Evolutionary conservation across 1,140 invertebrate species (phyloP), one percentile per base, ranked within the genome.

Genomic region (Philotrypesis tridentata): DNA sequence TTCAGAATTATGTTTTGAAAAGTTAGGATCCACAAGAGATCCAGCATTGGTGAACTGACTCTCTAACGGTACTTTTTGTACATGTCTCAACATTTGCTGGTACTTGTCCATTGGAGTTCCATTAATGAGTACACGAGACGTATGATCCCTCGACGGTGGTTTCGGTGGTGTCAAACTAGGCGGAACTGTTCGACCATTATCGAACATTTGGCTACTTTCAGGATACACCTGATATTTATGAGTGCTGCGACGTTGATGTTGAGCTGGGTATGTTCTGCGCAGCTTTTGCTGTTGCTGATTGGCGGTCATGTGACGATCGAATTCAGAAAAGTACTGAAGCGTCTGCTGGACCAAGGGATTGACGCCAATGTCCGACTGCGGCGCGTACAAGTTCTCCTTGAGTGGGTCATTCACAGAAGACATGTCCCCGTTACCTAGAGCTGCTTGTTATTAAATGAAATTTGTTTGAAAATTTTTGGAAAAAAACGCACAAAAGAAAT

Each of bases 111-210:
- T 9, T 0, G 74, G 25, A 8, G 55, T 7, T 21, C 68, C 43
- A 12, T 78, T 77, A 1, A 40, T 43, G 17, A 73, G 60, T 7
- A 73, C 63, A 1, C 48, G 60, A 21, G 65, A 81, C 82, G 1
- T 85, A 72, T 40, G 85, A 82, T 78, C 86, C 78, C 71, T 87
- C 82, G 27, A 84, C 84, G 73, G 83, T 79, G n/a, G 79, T 76
- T 63, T 87, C 82, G 1, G 82, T 80, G 67, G 86, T 79, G 9
- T 48, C 33, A 61, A 11, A 25, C 43, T 17, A 9, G 33, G 2
- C 40, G 27, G 48, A 55, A n/a, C 25, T 5, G 33, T n/a, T n/a
- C n/a, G 1, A 60, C 29, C 40, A 7, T 27, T 40, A 4, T 68
- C 8, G 48, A 25, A n/a, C 21, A 27, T 11, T 14, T 1, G 23